These are phyloP conservation scores for Brachypterus glaber DNA, from an alignment of 2,888 invertebrate species.

Conservation along the genomic window DNA sequence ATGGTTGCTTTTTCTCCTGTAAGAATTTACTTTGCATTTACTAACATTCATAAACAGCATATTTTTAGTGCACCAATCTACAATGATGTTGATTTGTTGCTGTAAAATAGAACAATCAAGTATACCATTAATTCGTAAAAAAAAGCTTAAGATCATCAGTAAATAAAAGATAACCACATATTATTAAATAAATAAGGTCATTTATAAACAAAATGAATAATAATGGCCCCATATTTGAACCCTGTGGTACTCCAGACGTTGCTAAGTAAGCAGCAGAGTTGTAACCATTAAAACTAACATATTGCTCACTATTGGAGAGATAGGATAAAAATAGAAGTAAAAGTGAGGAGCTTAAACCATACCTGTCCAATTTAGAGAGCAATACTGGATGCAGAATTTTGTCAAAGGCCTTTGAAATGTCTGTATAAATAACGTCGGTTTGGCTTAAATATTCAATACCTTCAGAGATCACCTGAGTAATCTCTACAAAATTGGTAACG, in stretches of 20 bases:
- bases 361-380: constrained; percentile 4
- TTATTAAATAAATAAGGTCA: not conserved
- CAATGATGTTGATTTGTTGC: constrained; percentile 3
- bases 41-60: not conserved
- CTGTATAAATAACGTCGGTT: constrained; percentile 5
- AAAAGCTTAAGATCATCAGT: constrained; percentile 7
- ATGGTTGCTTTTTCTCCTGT: not conserved
- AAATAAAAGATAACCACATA: constrained; percentile 7
- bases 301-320: constrained; percentile 3
- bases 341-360: not conserved
- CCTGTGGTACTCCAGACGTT: not conserved
- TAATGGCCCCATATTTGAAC: constrained; percentile 5
- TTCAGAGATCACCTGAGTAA: no score
- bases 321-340: constrained; percentile 1
- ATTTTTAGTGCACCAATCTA: not conserved
- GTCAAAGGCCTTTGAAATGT: constrained; percentile 6
- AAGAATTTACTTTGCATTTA: constrained; percentile 3
- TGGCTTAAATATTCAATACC: no score
- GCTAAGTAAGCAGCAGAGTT: not conserved
- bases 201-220: constrained; percentile 7
- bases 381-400: constrained; percentile 2
- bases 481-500: constrained; percentile 3
- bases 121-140: not conserved
- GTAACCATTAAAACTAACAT: constrained; percentile 5
- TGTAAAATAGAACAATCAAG: constrained; percentile 3